phyloP scores from a whole-genome alignment of 2,113 vertebrate species.

The Scomber colias region DNA sequence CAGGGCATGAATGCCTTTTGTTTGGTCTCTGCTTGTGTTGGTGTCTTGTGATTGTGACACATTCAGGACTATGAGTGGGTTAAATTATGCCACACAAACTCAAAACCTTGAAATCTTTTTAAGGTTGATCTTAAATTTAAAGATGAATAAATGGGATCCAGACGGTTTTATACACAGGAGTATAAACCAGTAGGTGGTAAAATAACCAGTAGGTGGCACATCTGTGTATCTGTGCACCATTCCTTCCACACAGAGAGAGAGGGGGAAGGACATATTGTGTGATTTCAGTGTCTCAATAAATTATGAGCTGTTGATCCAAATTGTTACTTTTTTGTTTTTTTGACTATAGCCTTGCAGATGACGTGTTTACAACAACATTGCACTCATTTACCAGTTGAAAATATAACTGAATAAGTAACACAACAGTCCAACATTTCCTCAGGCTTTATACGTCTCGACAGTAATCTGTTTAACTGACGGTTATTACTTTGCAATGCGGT shows the following conservation, averaged over 20 bases:
- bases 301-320: constrained; percentile 49
- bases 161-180: neutral
- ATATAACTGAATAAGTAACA: constrained; percentile 30
- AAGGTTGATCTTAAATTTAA: constrained; percentile 9
- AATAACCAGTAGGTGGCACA: constrained; percentile 58
- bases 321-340: constrained; percentile 25
- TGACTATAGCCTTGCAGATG: constrained; percentile 11
- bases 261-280: constrained; percentile 1
- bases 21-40: neutral
- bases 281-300: constrained; percentile 67
- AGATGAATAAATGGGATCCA: neutral
- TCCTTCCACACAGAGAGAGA: neutral
- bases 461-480: constrained; percentile 72
- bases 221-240: neutral
- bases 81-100: neutral
- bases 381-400: constrained; percentile 63
- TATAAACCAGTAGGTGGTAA: neutral
- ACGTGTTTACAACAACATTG: constrained; percentile 34
- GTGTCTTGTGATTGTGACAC: neutral
- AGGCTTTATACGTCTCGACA: constrained; percentile 44
- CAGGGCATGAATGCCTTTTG: neutral
- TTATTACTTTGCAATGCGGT: constrained; percentile 64
- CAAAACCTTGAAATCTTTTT: neutral
- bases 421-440: constrained; percentile 50
- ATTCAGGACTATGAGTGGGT: neutral